A percentile compares a stretch with the other conserved stretches of the same genome.
Conservation (phyloP, 1,140 invertebrate genomes). For the Musca vetustissima region DNA sequence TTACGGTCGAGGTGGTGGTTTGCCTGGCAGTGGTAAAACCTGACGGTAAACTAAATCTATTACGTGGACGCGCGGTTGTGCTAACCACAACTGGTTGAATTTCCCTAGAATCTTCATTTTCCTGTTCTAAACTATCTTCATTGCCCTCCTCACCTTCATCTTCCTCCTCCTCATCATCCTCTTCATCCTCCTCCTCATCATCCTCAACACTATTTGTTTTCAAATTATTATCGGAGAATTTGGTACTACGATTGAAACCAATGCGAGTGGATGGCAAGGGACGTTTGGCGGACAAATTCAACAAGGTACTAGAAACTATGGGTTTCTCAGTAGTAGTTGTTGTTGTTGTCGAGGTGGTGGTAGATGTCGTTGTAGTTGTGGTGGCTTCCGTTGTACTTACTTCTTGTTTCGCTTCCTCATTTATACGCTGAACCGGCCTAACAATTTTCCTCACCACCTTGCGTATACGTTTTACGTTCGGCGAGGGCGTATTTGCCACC, state of each 20-base stretch:
- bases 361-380: not conserved
- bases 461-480: constrained; percentile 41
- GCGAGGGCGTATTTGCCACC: constrained; percentile 10
- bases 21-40: no score
- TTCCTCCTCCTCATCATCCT: constrained; percentile 55
- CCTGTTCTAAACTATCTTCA: constrained; percentile 29
- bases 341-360: not conserved
- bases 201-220: constrained; percentile 27
- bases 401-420: not conserved
- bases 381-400: not conserved
- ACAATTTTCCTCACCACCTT: constrained; percentile 48
- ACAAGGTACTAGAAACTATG: not conserved
- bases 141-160: constrained; percentile 59
- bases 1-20: not conserved
- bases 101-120: not conserved
- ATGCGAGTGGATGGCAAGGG: constrained; percentile 4
- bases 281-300: no score
- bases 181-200: constrained; percentile 43
- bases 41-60: no score
- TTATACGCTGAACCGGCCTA: constrained; percentile 25
- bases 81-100: not conserved
- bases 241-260: constrained; percentile 26
- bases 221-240: not conserved
- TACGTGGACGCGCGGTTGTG: no score
- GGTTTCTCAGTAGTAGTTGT: not conserved